phyloP scores from a whole-genome alignment of 1,140 invertebrate genomes.

The Eriosoma lanigerum region DNA sequence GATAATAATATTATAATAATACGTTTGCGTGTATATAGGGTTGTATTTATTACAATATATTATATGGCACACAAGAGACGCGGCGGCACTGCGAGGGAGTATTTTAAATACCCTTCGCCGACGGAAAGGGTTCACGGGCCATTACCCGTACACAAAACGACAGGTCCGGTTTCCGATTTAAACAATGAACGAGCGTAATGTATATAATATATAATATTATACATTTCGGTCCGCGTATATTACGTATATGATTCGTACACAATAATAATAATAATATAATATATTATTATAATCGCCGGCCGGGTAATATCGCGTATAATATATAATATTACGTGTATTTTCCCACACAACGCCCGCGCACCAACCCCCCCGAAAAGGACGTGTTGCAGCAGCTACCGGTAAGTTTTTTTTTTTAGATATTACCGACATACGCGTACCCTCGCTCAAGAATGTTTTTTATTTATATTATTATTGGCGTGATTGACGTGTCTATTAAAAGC shows the following conservation, averaged over 20 bases:
- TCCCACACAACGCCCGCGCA: not conserved
- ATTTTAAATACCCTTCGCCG: slow-evolving; percentile 25
- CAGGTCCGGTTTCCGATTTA: slow-evolving; percentile 46
- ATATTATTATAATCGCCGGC: too few relatives aligned
- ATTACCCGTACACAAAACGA: slow-evolving; percentile 49
- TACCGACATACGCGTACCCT: not conserved
- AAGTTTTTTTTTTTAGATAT: too few relatives aligned
- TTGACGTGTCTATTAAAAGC: slow-evolving; percentile 47
- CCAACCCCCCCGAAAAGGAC: not conserved
- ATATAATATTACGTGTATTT: not conserved
- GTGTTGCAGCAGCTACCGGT: too few relatives aligned
- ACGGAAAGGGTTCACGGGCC: slow-evolving; percentile 41
- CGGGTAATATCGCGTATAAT: too few relatives aligned
- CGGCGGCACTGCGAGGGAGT: slow-evolving; percentile 23
- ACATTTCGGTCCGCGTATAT: not conserved
- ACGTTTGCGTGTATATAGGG: slow-evolving; percentile 1
- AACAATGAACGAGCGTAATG: not conserved
- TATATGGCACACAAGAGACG: not conserved
- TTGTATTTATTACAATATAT: not conserved
- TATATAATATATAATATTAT: slow-evolving; percentile 2
- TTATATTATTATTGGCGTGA: not conserved
- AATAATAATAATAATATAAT: too few relatives aligned
- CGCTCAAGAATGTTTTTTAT: too few relatives aligned
- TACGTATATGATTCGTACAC: not conserved
- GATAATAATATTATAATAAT: not conserved